phyloP scores from a whole-genome alignment of 1,140 invertebrate genomes.

The Octopus bimaculoides region DNA sequence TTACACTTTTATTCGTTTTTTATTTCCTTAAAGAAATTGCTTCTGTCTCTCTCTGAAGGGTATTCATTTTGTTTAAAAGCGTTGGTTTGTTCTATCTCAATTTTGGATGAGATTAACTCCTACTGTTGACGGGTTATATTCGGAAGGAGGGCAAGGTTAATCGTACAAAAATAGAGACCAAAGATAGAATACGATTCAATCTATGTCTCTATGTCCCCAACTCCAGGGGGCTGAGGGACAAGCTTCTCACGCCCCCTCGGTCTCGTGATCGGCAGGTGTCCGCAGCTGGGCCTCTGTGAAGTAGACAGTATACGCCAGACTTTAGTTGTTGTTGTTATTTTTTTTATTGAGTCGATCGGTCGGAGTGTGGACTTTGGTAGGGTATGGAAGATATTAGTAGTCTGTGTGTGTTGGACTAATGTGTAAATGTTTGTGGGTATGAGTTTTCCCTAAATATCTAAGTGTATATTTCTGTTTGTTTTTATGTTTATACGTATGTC shows the following conservation, averaged over 20 bases:
- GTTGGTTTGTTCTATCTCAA: background rate
- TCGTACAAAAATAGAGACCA: background rate
- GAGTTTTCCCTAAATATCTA: no score
- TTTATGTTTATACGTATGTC: background rate
- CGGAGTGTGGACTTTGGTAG: conserved; percentile 7
- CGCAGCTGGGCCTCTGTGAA: conserved; percentile 10
- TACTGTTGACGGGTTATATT: background rate
- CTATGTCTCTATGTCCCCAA: background rate
- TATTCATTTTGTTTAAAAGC: background rate
- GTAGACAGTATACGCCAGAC: conserved; percentile 11
- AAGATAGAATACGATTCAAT: conserved; percentile 8
- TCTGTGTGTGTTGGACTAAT: background rate
- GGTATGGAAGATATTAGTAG: background rate
- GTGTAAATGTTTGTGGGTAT: background rate
- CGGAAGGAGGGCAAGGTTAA: background rate
- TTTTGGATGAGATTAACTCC: background rate
- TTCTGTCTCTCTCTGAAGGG: background rate
- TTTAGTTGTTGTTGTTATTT: conserved; percentile 5
- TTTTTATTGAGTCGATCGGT: conserved; percentile 2
- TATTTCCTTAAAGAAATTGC: background rate
- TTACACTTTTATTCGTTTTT: no score
- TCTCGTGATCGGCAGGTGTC: conserved; percentile 11
- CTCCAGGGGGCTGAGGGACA: conserved; percentile 10
- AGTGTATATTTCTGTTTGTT: background rate
- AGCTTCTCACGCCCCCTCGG: conserved; percentile 9